Base-by-base conservation (phyloP, 1,140 invertebrate genomes). In the Drosophila triauraria region DNA sequence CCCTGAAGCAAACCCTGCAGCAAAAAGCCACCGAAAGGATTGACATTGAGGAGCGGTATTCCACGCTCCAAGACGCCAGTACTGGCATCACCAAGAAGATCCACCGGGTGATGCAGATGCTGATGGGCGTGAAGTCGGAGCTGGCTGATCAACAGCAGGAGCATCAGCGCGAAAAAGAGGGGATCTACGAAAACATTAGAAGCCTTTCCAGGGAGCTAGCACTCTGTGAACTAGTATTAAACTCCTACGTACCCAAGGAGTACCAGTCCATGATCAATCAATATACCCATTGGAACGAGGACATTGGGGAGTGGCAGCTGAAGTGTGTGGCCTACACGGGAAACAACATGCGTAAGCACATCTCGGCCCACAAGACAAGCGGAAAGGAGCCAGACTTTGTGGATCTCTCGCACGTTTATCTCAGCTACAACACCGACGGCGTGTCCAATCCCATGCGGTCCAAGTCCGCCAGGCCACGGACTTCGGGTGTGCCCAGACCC, bases 321-420 rank as follows among this genome's bases (percentile, higher is more conserved):
- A 97, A 97, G 92, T 99, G 98, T 94, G 98, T 99, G 3, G 99
- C 99, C 1, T 99, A 99, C 93, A 99, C 98, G 15, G 99, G 99
- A 0, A 99, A 99, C 93, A 99, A 99, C 92, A 99, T 99, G 97
- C 94, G 97, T 25, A 97, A 97, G 91, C 93, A 93, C 59, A 91
- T 93, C 40, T 71, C 85, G 8, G 92, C 92, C 17, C 72, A 92
- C 27, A 88, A 92, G 53, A 59, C 51, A 0, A 74, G 67, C 17
- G 76, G 78, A n/a, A 93, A 93, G 70, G 92, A 93, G 35, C 78
- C 78, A 0, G 92, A 93, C 6, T 93, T 91, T 69, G 61, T 93
- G 1, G 92, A 93, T 76, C 72, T 93, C 0, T 93, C 92, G 0
- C 92, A 93, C 56, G 92, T 93, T 2, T 93, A 93, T 83, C 80